Conservation (phyloP, 2,797 vertebrate species). For the Megalops cyprinoides region DNA sequence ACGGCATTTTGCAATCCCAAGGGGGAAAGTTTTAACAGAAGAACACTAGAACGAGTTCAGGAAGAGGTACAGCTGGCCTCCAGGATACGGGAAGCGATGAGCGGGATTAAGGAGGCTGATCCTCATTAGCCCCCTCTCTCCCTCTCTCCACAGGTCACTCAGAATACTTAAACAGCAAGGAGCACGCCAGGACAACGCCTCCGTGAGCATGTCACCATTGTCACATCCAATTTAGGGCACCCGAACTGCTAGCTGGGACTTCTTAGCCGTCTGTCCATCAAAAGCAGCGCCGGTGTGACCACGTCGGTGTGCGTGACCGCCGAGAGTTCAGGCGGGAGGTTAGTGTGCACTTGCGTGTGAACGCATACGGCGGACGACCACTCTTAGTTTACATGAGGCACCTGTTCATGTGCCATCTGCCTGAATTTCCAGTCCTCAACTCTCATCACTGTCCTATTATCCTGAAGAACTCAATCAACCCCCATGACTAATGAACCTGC, state of each 20-base stretch:
- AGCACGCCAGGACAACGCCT: not conserved
- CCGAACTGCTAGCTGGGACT: not conserved
- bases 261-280: not conserved
- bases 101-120: conserved; percentile 3
- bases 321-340: not conserved
- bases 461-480: not conserved
- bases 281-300: not conserved
- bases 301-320: not conserved
- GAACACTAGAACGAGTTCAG: not conserved
- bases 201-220: not conserved
- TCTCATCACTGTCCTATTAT: not conserved
- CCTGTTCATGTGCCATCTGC: not conserved
- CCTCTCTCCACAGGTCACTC: not conserved
- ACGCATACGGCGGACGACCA: not conserved
- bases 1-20: not conserved
- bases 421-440: not conserved
- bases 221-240: conserved; percentile 11
- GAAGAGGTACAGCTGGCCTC: not conserved
- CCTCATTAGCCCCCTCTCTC: not conserved
- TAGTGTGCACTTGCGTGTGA: not conserved
- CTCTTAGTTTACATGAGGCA: not conserved
- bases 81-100: not conserved
- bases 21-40: not conserved
- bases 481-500: not conserved
- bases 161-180: not conserved